Base-by-base conservation (phyloP, 2,797 vertebrate species). In the Anguilla megastoma region DNA sequence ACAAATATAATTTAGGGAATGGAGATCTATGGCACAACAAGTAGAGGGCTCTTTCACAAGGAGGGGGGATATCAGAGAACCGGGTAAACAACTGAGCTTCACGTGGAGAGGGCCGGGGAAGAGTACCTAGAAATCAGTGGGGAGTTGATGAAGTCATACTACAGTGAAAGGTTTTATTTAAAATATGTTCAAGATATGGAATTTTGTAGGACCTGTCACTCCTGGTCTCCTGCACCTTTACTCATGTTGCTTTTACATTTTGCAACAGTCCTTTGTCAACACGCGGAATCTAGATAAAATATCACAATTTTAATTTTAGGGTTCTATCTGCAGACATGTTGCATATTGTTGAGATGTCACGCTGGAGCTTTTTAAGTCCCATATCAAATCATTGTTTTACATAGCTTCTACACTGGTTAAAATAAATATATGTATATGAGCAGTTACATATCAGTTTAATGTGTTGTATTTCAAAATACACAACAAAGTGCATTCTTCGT, bases 1-100 rank as follows among this genome's bases (percentile, higher is more conserved):
- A 3, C 5, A 76, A 69, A 24, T 86, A 60, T 86, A 60, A 27
- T 52, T 86, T 54, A 27, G 56, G 85, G 58, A 83, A 69, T 21
- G 41, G 41, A 14, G 74, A 24, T n/a, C 52, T 88, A 27, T 50
- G 36, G 21, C 9, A 41, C 52, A 30, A 71, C 33, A 36, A 18
- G 58, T 0, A 30, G 45, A 84, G 87, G 45, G 16, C n/a, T 56
- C 33, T 85, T 84, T 79, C 12, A 36, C 5, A 4, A 18, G 36
- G 88, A 71, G 27, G 74, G 60, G 14, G 71, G 50, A 52, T 82
- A 1, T 9, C 36, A 27, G 84, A 2, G 60, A 16, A 33, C 3
- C 24, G 24, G n/a, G 56, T 6, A 12, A 30, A 36, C 12, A 33
- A 82, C 36, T n/a, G 24, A 45, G 45, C 8, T 21, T 45, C 36